These are phyloP conservation scores for Micrastur ruficollis DNA, from an alignment of 2,797 vertebrate genomes.

Conservation along the genomic window DNA sequence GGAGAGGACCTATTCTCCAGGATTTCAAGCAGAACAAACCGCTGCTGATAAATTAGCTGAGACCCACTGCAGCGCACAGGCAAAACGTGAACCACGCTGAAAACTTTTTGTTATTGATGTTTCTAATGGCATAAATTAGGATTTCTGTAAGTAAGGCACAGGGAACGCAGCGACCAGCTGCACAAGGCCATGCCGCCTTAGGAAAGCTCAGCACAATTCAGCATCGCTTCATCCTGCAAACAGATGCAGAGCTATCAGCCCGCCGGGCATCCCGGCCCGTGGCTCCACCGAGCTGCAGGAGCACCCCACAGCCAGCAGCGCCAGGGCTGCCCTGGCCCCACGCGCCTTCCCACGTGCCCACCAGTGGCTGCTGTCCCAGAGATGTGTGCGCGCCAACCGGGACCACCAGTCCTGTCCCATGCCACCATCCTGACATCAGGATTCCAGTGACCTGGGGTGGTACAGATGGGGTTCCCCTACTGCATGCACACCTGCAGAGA, in stretches of 20 bases:
- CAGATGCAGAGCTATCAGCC: rapidly evolving
- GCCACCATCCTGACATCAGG: background rate
- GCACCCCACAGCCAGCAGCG: rapidly evolving
- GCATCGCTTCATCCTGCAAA: background rate
- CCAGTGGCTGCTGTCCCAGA: background rate
- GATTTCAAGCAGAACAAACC: constrained; percentile 44
- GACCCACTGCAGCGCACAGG: background rate
- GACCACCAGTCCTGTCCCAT: background rate
- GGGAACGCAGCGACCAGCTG: background rate
- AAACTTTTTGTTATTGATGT: background rate
- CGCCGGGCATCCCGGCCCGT: rapidly evolving
- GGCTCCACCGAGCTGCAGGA: rapidly evolving
- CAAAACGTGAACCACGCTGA: background rate
- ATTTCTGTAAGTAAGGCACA: background rate
- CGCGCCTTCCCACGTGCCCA: rapidly evolving
- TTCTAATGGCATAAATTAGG: background rate
- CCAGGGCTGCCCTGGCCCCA: background rate
- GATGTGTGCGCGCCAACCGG: rapidly evolving
- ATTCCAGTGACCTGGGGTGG: background rate
- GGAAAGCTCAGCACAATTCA: background rate
- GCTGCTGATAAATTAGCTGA: constrained; percentile 10
- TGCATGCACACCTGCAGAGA: background rate
- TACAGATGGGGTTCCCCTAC: rapidly evolving
- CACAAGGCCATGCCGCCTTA: rapidly evolving
- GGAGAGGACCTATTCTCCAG: constrained; percentile 28